Evolutionary conservation across 2,113 vertebrate genomes (phyloP).

Genomic region (Halichoerus grypus): DNA sequence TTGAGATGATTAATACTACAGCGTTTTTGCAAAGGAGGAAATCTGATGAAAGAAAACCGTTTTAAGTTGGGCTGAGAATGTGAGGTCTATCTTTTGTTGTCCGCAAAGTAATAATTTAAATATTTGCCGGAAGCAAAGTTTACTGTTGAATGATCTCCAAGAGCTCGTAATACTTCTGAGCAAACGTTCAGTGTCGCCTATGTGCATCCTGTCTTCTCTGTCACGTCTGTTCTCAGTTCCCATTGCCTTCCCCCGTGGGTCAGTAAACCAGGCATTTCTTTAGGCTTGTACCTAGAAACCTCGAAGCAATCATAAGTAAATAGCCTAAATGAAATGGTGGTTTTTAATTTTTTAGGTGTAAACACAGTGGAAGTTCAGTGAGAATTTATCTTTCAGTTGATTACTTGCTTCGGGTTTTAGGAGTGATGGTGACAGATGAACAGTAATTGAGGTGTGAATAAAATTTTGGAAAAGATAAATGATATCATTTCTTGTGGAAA

Average conservation of each 20-base stretch:
- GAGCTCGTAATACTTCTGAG: not conserved
- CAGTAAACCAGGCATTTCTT: constrained; percentile 22
- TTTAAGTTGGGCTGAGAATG: not conserved
- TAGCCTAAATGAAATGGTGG: constrained; percentile 19
- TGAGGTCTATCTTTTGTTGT: not conserved
- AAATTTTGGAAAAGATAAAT: constrained; percentile 77
- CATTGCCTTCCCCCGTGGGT: not conserved
- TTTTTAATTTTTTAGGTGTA: constrained; percentile 57
- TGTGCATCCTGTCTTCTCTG: not conserved
- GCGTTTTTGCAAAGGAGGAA: not conserved
- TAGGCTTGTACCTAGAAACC: constrained; percentile 48
- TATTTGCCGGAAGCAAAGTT: not conserved
- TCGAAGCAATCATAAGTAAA: constrained; percentile 11
- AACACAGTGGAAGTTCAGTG: constrained; percentile 46
- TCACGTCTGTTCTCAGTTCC: not conserved
- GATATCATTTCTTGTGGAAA: constrained; percentile 63
- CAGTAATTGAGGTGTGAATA: constrained; percentile 75
- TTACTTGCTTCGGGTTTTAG: constrained; percentile 62
- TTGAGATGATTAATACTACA: not conserved
- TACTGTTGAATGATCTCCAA: not conserved
- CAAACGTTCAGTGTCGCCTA: not conserved
- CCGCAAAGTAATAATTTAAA: not conserved
- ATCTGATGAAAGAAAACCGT: constrained; percentile 3
- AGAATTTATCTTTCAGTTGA: constrained; percentile 69
- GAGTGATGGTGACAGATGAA: constrained; percentile 75